phyloP scores from a whole-genome alignment of 2,113 vertebrate species.

The Paraplagusia blochii region DNA sequence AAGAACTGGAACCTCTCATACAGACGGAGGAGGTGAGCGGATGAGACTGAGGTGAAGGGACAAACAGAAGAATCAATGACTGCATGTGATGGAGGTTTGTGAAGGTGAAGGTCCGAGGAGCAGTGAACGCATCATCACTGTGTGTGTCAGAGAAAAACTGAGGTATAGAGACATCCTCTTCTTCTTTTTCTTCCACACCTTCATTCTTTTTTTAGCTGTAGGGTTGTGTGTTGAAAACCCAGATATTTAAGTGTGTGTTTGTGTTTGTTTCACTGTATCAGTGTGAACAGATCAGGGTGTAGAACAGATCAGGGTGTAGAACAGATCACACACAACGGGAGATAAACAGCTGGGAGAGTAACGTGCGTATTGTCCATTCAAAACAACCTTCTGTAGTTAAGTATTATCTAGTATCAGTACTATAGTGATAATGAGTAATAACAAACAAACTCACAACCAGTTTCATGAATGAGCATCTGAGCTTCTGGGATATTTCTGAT shows the following conservation, averaged over 20 bases:
- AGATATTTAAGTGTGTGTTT: neutral
- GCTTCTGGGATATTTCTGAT: conserved; percentile 50
- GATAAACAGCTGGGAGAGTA: conserved; percentile 11
- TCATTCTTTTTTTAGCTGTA: neutral
- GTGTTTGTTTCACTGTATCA: neutral
- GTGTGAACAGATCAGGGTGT: conserved; percentile 10
- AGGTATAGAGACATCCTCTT: too few species aligned
- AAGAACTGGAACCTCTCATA: conserved; percentile 73
- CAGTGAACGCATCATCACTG: too few species aligned
- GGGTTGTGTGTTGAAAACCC: neutral
- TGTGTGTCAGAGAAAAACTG: too few species aligned
- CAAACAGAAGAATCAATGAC: neutral
- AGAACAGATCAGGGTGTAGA: conserved; percentile 10
- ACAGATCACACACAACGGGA: neutral
- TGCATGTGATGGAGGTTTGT: neutral
- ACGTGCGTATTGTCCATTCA: too few species aligned
- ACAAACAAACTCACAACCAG: conserved; percentile 63
- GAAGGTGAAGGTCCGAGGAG: neutral
- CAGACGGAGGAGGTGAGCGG: conserved; percentile 73
- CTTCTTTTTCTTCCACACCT: too few species aligned
- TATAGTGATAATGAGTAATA: neutral
- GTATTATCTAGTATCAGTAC: too few species aligned
- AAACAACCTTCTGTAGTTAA: too few species aligned
- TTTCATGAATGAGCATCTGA: conserved; percentile 61
- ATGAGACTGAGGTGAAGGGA: conserved; percentile 61